phyloP scores from a whole-genome alignment of 2,113 vertebrate genomes.

The Dicaeum eximium region DNA sequence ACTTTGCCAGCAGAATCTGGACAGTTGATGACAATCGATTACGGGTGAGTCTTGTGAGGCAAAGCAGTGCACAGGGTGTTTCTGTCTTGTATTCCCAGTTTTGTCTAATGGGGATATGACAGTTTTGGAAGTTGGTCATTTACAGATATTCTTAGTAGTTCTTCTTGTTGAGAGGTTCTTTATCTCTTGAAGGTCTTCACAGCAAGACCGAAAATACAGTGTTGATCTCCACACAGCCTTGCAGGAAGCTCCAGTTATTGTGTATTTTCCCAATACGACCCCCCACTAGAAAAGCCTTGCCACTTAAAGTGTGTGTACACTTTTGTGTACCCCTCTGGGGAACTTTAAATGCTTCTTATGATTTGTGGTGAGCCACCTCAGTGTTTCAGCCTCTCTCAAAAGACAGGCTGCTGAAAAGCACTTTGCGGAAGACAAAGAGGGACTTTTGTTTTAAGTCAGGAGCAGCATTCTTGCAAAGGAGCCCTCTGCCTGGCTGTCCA shows the following conservation, averaged over 20 bases:
- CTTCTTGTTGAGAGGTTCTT: neutral
- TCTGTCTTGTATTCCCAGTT: neutral
- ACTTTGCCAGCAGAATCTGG: slow-evolving; percentile 98
- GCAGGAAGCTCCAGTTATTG: neutral
- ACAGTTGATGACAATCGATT: slow-evolving; percentile 95
- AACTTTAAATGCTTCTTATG: neutral
- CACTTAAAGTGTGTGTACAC: accelerated
- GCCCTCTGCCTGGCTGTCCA: neutral
- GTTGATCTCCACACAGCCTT: neutral
- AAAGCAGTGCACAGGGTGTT: neutral
- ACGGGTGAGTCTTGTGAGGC: slow-evolving; percentile 75
- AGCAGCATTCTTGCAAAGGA: neutral
- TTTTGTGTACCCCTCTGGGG: neutral
- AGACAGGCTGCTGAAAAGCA: neutral
- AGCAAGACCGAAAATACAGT: neutral
- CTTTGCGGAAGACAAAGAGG: neutral
- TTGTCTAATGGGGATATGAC: neutral
- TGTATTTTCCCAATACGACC: neutral
- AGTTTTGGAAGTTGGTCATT: neutral
- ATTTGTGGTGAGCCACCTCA: neutral
- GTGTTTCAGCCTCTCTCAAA: neutral
- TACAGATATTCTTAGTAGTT: neutral
- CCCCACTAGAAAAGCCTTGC: neutral
- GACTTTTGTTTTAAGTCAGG: neutral
- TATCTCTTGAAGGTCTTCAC: neutral